Base-by-base conservation (phyloP, 2,888 invertebrate genomes). In the Tridacna gigas region DNA sequence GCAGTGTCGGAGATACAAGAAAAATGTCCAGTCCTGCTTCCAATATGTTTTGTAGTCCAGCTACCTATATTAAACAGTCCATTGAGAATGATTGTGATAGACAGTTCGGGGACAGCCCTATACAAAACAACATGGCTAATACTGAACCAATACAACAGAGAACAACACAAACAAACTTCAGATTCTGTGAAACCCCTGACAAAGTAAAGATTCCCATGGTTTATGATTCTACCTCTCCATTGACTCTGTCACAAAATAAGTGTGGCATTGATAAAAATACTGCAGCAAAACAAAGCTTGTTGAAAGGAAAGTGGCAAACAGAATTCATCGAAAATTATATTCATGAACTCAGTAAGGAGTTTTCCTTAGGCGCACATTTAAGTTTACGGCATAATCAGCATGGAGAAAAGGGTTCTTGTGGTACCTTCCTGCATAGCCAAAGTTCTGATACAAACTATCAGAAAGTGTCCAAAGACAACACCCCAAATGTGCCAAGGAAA, bases 21-120 rank as follows among this genome's bases (percentile, higher is more conserved):
- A 81, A 83, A 79, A 83, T 86, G 82, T 86, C 86, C 20, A 86
- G 86, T 75, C 86, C 86, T 15, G 45, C 74, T 0, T 63, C 66
- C 18, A 60, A 56, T 26, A 63, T 63, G 22, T 77, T 80, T 61
- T 86, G 83, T 73, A 86, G 77, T 22, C 86, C 86, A 5, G 61
- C 77, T 47, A 81, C 80, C 25, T 86, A 78, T n/a, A 82, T 86
- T 47, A 76, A 80, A 48, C 83, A 83, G 37, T 60, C 74, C 12
- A 18, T 51, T 7, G 7, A 77, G 15, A 71, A 74, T 15, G 67
- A 63, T 28, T 67, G 77, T 28, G 80, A 77, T 45, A 69, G 67
- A 75, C 75, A 63, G 63, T 79, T 82, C 66, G 82, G 65, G 51
- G 79, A 79, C 37, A 79, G 79, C 61, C 85, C 85, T 15, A 65